phyloP scores from a whole-genome alignment of 1,140 invertebrate species.

The Zophobas morio region DNA sequence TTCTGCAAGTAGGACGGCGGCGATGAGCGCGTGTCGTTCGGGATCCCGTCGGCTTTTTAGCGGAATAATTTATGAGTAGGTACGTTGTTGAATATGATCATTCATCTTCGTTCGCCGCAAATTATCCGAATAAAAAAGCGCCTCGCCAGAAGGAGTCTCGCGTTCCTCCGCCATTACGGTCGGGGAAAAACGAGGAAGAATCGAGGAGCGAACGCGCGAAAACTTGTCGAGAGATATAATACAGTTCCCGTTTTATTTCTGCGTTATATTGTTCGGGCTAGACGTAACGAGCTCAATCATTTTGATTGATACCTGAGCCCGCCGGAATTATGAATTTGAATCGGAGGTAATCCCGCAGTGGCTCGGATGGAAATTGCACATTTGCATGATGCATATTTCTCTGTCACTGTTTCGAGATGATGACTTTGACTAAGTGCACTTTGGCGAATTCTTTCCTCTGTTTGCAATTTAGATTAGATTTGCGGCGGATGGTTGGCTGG shows the following conservation, averaged over 20 bases:
- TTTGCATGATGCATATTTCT: constrained; percentile 56
- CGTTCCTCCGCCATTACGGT: not conserved
- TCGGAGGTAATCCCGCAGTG: constrained; percentile 47
- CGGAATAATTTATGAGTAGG: constrained; percentile 35
- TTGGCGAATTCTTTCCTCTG: constrained; percentile 44
- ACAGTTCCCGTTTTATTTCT: constrained; percentile 28
- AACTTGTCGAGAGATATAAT: constrained; percentile 37
- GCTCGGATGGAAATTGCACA: constrained; percentile 56
- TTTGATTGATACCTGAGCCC: constrained; percentile 51
- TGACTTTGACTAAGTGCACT: constrained; percentile 54
- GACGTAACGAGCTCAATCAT: constrained; percentile 43
- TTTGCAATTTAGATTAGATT: constrained; percentile 49
- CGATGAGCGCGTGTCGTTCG: constrained; percentile 18
- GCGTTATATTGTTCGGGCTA: constrained; percentile 32
- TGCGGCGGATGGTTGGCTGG: constrained; percentile 20
- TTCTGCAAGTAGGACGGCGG: not conserved
- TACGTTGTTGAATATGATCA: constrained; percentile 36
- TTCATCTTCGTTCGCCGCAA: constrained; percentile 38
- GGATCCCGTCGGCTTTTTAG: constrained; percentile 30
- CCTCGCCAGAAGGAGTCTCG: not conserved
- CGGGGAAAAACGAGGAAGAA: constrained; percentile 6
- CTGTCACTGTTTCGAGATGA: constrained; percentile 48
- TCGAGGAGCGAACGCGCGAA: not conserved
- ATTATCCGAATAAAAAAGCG: constrained; percentile 27
- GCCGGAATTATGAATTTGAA: constrained; percentile 53